Conservation (phyloP, 2,113 vertebrate genomes). For the Menura novaehollandiae region DNA sequence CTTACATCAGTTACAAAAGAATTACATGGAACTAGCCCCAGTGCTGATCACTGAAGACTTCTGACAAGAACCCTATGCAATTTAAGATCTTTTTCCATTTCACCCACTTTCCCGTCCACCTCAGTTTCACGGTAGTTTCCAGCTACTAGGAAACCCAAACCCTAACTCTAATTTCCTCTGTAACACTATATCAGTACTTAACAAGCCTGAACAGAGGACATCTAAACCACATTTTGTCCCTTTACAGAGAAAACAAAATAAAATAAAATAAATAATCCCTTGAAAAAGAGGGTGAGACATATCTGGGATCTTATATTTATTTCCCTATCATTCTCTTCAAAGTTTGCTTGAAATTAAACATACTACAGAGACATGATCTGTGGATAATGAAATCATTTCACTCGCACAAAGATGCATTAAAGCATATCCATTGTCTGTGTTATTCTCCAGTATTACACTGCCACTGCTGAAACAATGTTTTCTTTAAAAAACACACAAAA, state of each 20-base stretch:
- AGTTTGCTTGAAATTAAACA: not conserved
- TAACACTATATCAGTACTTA: not conserved
- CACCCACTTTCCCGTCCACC: not conserved
- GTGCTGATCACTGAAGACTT: not conserved
- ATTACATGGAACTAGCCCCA: not conserved
- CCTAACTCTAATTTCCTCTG: not conserved
- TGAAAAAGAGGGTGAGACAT: not conserved
- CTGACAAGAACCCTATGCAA: not conserved
- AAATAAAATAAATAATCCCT: not conserved
- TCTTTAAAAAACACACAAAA: not conserved
- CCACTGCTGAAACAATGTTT: not conserved
- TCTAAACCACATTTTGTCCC: not conserved
- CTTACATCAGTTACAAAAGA: not conserved
- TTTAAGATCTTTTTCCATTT: not conserved
- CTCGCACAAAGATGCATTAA: not conserved
- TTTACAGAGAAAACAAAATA: not conserved
- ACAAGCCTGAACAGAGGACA: not conserved
- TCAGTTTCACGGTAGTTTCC: not conserved
- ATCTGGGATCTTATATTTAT: not conserved
- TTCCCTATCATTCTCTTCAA: not conserved
- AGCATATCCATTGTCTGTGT: rapidly evolving
- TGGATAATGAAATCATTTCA: not conserved
- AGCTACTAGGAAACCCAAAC: not conserved
- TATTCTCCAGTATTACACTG: not conserved
- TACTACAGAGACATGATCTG: not conserved